Percentiles rank a stretch among this genome's conserved stretches.
Conservation (phyloP, 2,113 vertebrate species). For the Oplegnathus fasciatus region DNA sequence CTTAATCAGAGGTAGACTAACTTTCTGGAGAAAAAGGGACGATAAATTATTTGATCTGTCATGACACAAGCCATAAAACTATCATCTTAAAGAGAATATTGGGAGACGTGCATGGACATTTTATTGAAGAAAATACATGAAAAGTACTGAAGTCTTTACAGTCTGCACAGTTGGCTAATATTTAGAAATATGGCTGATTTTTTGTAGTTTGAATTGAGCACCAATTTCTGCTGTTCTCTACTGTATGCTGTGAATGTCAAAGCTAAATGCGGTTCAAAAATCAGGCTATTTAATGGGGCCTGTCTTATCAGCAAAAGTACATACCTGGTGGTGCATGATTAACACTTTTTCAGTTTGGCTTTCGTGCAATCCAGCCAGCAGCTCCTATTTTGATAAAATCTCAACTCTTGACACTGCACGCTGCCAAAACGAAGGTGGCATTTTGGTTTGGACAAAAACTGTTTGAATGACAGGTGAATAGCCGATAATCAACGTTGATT, state of each 20-base stretch:
- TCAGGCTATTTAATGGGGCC: background rate
- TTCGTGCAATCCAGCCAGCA: slow-evolving; percentile 36
- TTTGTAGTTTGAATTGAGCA: background rate
- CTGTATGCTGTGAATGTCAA: background rate
- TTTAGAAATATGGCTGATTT: background rate
- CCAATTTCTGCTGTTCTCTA: background rate
- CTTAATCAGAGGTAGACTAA: background rate
- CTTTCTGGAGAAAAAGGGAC: background rate
- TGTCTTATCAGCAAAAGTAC: slow-evolving; percentile 39
- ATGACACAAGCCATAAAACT: background rate
- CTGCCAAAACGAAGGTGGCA: background rate
- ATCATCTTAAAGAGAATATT: background rate
- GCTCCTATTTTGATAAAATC: slow-evolving; percentile 32
- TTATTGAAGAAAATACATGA: background rate
- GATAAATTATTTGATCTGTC: background rate
- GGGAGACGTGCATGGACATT: background rate
- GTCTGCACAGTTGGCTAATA: background rate
- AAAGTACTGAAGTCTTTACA: background rate
- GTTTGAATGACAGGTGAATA: background rate
- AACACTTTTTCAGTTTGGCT: slow-evolving; percentile 43
- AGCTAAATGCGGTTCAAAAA: background rate
- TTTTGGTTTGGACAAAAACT: background rate
- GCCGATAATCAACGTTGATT: background rate
- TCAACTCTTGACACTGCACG: slow-evolving; percentile 27
- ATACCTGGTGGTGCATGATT: slow-evolving; percentile 38